These are phyloP conservation scores for Acrossocheilus wenchowensis DNA, from an alignment of 2,797 vertebrate species.

Conservation along the genomic window DNA sequence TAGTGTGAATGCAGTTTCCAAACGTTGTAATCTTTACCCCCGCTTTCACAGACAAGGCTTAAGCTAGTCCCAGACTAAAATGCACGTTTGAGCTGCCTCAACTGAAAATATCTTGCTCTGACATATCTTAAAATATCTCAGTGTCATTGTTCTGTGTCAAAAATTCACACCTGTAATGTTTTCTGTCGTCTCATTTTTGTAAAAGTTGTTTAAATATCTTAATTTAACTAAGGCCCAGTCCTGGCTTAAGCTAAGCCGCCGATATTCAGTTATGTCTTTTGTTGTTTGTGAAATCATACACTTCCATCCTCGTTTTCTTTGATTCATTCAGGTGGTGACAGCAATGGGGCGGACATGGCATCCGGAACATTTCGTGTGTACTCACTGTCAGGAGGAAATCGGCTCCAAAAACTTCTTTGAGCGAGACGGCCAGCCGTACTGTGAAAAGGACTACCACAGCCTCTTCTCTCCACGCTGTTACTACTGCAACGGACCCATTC, in stretches of 20 bases:
- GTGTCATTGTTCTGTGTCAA: too few relatives aligned
- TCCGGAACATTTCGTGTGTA: constrained; percentile 89
- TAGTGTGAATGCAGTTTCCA: not conserved
- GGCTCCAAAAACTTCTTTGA: constrained; percentile 90
- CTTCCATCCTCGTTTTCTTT: not conserved
- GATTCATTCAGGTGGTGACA: constrained; percentile 81
- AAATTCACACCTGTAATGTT: too few relatives aligned
- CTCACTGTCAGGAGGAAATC: constrained; percentile 89
- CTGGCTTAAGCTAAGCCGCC: not conserved
- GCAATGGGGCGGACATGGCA: constrained; percentile 92
- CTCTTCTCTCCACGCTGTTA: constrained; percentile 89
- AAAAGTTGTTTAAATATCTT: too few relatives aligned
- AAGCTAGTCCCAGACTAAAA: too few relatives aligned
- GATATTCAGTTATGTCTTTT: not conserved
- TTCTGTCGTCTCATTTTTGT: too few relatives aligned
- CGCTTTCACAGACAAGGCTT: too few relatives aligned
- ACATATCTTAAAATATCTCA: too few relatives aligned
- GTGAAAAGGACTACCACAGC: constrained; percentile 88
- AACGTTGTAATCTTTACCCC: not conserved
- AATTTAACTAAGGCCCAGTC: too few relatives aligned
- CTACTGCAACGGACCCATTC: constrained; percentile 82
- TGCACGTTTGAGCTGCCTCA: too few relatives aligned
- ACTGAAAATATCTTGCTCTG: too few relatives aligned
- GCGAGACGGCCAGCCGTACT: constrained; percentile 87
- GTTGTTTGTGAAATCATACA: not conserved